Evolutionary conservation across 1,140 invertebrate genomes (phyloP), one percentile per base, ranked within the genome.

Genomic region (Protaetia brevitarsis): DNA sequence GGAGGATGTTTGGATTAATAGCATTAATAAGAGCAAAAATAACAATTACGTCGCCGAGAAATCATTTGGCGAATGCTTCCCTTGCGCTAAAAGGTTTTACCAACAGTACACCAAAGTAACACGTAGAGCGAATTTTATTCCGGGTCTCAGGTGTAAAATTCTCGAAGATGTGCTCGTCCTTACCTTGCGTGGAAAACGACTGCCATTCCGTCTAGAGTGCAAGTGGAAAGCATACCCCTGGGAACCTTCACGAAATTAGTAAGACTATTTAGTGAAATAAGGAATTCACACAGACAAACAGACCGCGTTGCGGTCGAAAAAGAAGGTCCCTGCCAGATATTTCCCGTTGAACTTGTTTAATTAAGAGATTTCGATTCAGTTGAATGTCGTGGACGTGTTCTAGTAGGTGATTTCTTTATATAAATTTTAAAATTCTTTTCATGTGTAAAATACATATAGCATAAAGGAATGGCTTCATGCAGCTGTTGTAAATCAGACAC

Each of bases 241-340:
- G 41, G 41, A 51, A 51, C 41, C 26, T 51, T 51, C 19, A 51
- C 41, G 41, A 51, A 51, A 51, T 51, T 51, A 51, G 41, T 51
- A 23, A 51, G 41, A 51, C 41, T 51, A 51, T 51, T 51, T 51
- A 51, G 41, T 23, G 41, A 51, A 51, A 51, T 51, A 51, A 51
- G 41, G 26, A 51, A 51, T 51, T 51, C 41, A 23, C 41, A 10
- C 41, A 19, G 41, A 51, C 41, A 16, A 19, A 19, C 41, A 51
- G 19, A 51, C 13, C 41, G 19, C 19, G 21, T 23, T 23, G 41
- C 41, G 41, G 41, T 51, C 41, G 41, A 19, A 51, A 19, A 51
- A 51, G 41, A 51, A 51, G 5, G 21, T 51, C 41, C 3, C 41
- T 51, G n/a, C n/a, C n/a, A n/a, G n/a, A n/a, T n/a, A n/a, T n/a